Base-by-base conservation (phyloP, 2,888 invertebrate genomes). In the Trissoscelio sp. region DNA sequence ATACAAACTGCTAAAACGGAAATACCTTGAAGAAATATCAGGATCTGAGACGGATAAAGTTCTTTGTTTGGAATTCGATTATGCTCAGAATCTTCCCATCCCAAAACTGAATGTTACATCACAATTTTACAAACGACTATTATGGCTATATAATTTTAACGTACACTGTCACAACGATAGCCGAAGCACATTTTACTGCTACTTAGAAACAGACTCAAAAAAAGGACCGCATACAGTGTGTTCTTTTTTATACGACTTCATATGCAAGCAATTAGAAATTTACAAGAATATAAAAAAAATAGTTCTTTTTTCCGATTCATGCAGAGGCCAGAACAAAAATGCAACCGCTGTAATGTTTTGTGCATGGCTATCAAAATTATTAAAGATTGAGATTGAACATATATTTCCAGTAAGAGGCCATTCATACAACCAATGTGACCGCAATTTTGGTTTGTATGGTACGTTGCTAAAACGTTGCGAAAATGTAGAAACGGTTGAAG, bases 401-500 rank as follows among this genome's bases (percentile, higher is more conserved):
- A 67, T 82, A 20, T 82, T 79, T 64, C 74, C 62, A 42, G 39
- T 74, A 11, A 28, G 51, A 31, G 81, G 78, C 18, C 81, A 28
- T 28, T 28, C 28, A 6, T 28, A 28, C 6, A 28, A 28, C 6
- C 28, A 28, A 28, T 28, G 28, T 6, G 28, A 28, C 6, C 3
- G 87, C 78, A 92, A 89, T 28, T 28, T 28, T 28, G 28, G 28
- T 28, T 28, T 28, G 6, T 28, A 28, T 28, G 28, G 28, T 6
- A 28, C 6, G 3, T 3, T 28, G 3, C 3, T 28, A 6, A 28
- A 28, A 28, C 28, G 6, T 28, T 6, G 3, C 6, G 6, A 28
- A 5, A 28, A 3, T 28, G 3, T 28, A 6, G 28, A 28, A 28
- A 28, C 28, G 3, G 4, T 6, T 28, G 28, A 3, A 6, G 28